Percentiles rank a stretch among this genome's conserved stretches.
Evolutionary conservation across 2,888 invertebrate species (phyloP).

Genomic region (Eilema sororculum): DNA sequence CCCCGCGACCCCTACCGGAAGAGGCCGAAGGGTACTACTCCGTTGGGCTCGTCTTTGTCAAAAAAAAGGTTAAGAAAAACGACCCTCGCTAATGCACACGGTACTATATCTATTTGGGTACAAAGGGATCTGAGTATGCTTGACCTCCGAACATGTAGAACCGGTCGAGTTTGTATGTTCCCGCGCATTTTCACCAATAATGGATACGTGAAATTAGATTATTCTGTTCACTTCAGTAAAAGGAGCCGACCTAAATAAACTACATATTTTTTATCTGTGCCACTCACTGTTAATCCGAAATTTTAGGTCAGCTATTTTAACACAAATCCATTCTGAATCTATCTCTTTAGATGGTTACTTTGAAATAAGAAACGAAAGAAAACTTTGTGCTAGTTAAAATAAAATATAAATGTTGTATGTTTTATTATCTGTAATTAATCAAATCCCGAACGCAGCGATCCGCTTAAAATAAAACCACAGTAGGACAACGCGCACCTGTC

Average conservation of each 20-base stretch:
- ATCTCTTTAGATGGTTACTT: neutral
- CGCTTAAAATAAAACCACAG: slow-evolving; percentile 62
- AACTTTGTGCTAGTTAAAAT: neutral
- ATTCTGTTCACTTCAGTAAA: slow-evolving; percentile 49
- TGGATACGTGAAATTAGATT: slow-evolving; percentile 44
- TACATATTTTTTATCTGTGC: slow-evolving; percentile 26
- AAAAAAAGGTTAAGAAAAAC: slow-evolving; percentile 71
- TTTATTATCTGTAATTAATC: slow-evolving; percentile 54
- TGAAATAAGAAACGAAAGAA: neutral
- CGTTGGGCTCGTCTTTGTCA: slow-evolving; percentile 63
- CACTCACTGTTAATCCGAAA: slow-evolving; percentile 30
- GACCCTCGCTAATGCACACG: slow-evolving; percentile 81
- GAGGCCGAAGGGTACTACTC: slow-evolving; percentile 64
- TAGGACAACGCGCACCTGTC: slow-evolving; percentile 75
- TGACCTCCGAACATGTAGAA: slow-evolving; percentile 73
- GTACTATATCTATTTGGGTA: slow-evolving; percentile 79
- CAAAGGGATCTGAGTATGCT: slow-evolving; percentile 76
- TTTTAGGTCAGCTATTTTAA: neutral
- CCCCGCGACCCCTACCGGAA: slow-evolving; percentile 66
- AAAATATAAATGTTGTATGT: neutral
- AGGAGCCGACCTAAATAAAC: slow-evolving; percentile 45
- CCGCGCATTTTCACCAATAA: slow-evolving; percentile 33
- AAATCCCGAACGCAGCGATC: slow-evolving; percentile 57
- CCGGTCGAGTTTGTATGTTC: slow-evolving; percentile 42
- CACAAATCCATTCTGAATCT: neutral